Percentiles rank a stretch among this genome's conserved stretches.
Evolutionary conservation across 2,888 invertebrate species (phyloP).

Genomic region (Caenorhabditis drosophilae): DNA sequence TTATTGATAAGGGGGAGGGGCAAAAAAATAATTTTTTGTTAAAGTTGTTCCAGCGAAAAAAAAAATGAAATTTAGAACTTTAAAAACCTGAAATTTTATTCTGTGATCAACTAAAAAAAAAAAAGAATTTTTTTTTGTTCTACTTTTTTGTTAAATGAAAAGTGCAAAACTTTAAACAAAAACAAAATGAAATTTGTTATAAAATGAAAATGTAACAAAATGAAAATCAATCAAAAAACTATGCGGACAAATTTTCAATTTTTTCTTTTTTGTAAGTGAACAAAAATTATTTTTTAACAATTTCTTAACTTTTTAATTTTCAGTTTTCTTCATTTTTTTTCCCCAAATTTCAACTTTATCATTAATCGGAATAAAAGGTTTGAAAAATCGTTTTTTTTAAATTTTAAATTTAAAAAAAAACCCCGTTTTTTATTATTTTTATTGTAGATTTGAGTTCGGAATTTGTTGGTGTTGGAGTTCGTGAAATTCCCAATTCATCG

Average conservation of each 20-base stretch:
- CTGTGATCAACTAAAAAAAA: not conserved
- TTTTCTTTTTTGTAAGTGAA: too few relatives aligned
- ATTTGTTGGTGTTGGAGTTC: constrained; percentile 30
- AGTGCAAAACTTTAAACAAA: not conserved
- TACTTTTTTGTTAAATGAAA: not conserved
- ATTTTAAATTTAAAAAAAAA: too few relatives aligned
- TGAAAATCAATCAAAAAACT: not conserved
- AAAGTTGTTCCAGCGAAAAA: not conserved
- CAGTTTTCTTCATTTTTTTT: too few relatives aligned
- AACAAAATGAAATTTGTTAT: not conserved
- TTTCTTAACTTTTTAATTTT: too few relatives aligned
- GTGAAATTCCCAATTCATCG: not conserved
- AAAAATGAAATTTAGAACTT: not conserved
- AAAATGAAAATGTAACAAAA: too few relatives aligned
- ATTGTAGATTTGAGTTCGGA: constrained; percentile 4
- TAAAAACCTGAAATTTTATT: not conserved
- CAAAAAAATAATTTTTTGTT: not conserved
- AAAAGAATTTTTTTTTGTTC: not conserved
- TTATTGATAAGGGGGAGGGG: not conserved
- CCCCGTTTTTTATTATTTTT: too few relatives aligned
- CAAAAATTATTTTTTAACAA: too few relatives aligned
- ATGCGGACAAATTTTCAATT: not conserved
- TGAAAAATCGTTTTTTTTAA: too few relatives aligned
- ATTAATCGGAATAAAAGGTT: too few relatives aligned
- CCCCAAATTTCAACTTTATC: too few relatives aligned